phyloP scores from a whole-genome alignment of 2,888 invertebrate genomes.

The Laothoe populi region DNA sequence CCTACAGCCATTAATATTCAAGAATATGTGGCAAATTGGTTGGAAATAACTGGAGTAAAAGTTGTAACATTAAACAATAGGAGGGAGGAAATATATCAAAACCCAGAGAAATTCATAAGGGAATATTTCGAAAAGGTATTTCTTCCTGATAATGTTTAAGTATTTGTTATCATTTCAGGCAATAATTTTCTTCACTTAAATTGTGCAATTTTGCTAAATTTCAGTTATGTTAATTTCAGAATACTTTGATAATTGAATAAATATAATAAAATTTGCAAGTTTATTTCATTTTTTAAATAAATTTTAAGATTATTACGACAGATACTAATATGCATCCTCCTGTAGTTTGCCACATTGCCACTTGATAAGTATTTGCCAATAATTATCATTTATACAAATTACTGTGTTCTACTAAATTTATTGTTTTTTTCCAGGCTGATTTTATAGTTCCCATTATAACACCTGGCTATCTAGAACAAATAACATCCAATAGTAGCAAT shows the following conservation, averaged over 20 bases:
- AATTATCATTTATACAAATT: no score
- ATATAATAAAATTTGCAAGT: no score
- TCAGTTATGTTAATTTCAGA: no score
- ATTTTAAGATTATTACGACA: no score
- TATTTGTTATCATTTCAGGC: background rate
- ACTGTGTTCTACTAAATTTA: background rate
- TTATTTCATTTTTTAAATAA: no score
- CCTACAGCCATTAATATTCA: slow-evolving; percentile 75
- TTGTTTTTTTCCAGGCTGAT: slow-evolving; percentile 71
- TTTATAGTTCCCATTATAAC: slow-evolving; percentile 84
- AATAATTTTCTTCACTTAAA: background rate
- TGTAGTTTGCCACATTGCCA: no score
- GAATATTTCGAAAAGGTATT: slow-evolving; percentile 84
- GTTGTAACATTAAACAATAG: slow-evolving; percentile 77
- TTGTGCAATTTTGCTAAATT: no score
- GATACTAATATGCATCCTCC: no score
- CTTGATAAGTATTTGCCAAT: background rate
- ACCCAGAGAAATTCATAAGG: slow-evolving; percentile 82
- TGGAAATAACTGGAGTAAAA: slow-evolving; percentile 64
- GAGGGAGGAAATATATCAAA: slow-evolving; percentile 78
- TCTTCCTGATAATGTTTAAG: background rate
- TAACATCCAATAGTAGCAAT: slow-evolving; percentile 63
- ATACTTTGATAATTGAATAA: no score
- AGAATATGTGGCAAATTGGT: slow-evolving; percentile 75
- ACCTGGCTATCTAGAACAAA: slow-evolving; percentile 75